Evolutionary conservation across 1,140 invertebrate genomes (phyloP), one percentile per base, ranked within the genome.

Genomic region (Popillia japonica): DNA sequence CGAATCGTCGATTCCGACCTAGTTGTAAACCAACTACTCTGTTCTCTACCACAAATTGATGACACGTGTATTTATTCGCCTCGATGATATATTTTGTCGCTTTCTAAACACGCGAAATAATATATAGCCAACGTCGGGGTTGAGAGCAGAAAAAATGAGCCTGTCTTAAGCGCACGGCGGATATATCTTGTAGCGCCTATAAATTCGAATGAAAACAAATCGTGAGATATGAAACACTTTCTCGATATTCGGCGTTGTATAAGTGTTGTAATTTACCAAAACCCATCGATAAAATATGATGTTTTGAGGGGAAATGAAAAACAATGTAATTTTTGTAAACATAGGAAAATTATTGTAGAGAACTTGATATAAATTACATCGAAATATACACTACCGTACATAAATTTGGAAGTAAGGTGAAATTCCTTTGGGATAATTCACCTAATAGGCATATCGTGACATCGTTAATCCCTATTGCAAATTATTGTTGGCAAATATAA

Each of bases 1-100:
- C 27, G 48, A 27, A 76, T 76, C 74, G 76, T 72, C 59, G 41
- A 75, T 61, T 75, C 41, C 44, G 72, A 79, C 74, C 55, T 72
- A 76, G 17, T 68, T 79, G 72, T 34, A 10, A 75, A 22, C 17
- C 14, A 20, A 42, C 17, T 44, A 22, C 20, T 10, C 74, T 20
- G 48, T 75, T 17, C 22, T 34, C 27, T 4, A 34, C 20, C 9
- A 27, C 61, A 68, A 68, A 68, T 68, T 68, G 61, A 68, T 68
- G 61, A 22, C 22, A 68, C 61, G 27, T 34, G 61, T 68, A 68
- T 68, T 68, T 68, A 68, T 68, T 68, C 14, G 61, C 22, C 61
- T 17, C 61, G 61, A 68, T 68, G 61, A 68, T 68, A 68, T 68
- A 68, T 68, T 68, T 68, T 68, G 61, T 68, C 61, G 61, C 61